Evolutionary conservation across 2,888 invertebrate genomes (phyloP).

Genomic region (Malachius bipustulatus): DNA sequence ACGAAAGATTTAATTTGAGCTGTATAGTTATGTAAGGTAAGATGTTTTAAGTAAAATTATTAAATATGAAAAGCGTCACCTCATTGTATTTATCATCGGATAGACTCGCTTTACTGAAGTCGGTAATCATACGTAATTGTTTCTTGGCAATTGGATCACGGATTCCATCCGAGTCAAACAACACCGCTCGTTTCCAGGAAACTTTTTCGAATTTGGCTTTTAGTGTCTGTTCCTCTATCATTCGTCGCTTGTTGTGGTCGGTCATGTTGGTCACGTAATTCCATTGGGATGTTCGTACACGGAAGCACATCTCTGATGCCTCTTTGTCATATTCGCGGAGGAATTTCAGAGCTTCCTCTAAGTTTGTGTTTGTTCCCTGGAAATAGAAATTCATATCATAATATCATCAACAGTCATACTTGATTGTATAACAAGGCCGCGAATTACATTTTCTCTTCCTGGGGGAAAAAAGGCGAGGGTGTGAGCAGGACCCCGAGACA

Average conservation of each 20-base stretch:
- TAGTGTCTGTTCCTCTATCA: slow-evolving; percentile 58
- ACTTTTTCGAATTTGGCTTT: slow-evolving; percentile 62
- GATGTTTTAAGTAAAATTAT: slow-evolving; percentile 4
- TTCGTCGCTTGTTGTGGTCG: slow-evolving; percentile 54
- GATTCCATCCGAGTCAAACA: slow-evolving; percentile 56
- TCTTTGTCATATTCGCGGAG: slow-evolving; percentile 61
- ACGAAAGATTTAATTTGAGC: no score
- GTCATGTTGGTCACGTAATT: slow-evolving; percentile 66
- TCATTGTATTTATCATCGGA: slow-evolving; percentile 62
- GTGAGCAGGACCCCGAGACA: no score
- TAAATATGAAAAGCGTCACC: no score
- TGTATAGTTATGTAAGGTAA: no score
- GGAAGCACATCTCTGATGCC: slow-evolving; percentile 60
- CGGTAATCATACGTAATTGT: slow-evolving; percentile 58
- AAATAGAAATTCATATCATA: no score
- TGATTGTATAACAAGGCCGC: no score
- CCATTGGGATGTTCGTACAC: slow-evolving; percentile 62
- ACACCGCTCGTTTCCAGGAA: slow-evolving; percentile 60
- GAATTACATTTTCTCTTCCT: no score
- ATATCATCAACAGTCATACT: no score
- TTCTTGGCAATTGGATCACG: slow-evolving; percentile 53
- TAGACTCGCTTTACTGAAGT: slow-evolving; percentile 61
- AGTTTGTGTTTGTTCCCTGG: neutral
- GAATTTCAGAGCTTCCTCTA: slow-evolving; percentile 54
- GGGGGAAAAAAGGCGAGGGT: no score